These are phyloP conservation scores for Pelagia noctiluca DNA, from an alignment of 30 jellyfish, hydroid and myxozoan species.

Conservation along the genomic window DNA sequence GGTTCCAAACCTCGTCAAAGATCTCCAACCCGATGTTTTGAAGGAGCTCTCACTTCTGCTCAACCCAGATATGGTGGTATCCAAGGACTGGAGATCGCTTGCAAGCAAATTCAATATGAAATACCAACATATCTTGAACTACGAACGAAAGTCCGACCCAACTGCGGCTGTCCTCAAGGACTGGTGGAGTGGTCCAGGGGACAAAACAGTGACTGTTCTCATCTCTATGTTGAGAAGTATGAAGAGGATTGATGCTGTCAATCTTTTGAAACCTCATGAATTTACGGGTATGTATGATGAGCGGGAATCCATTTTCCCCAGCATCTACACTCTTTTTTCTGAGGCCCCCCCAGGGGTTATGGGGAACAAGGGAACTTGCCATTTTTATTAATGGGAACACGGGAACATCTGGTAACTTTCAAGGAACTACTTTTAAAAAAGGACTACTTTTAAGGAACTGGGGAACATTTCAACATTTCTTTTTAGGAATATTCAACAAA, in stretches of 20 bases:
- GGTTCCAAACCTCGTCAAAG: conserved; percentile 31
- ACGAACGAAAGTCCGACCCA: conserved; percentile 60
- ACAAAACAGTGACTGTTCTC: conserved; percentile 20
- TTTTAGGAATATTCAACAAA: too few relatives aligned
- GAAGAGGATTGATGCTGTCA: conserved; percentile 37
- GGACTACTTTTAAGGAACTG: too few relatives aligned
- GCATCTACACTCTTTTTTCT: too few relatives aligned
- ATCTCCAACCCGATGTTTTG: conserved; percentile 39
- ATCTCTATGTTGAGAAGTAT: not conserved
- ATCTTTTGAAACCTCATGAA: conserved; percentile 46
- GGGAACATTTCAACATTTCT: too few relatives aligned
- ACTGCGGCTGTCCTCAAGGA: conserved; percentile 57
- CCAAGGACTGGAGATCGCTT: conserved; percentile 64
- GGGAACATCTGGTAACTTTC: too few relatives aligned
- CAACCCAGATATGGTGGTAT: conserved; percentile 65
- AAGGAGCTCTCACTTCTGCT: conserved; percentile 44
- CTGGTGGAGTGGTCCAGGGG: conserved; percentile 74
- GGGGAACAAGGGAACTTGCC: too few relatives aligned
- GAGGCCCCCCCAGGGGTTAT: too few relatives aligned
- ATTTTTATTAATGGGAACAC: too few relatives aligned
- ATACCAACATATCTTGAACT: conserved; percentile 16
- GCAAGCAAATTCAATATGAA: conserved; percentile 73
- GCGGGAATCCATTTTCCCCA: not conserved
- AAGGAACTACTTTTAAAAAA: too few relatives aligned
- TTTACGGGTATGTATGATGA: conserved; percentile 22